These are phyloP conservation scores for Sebastes fasciatus DNA, from an alignment of 2,113 vertebrate genomes.

Conservation along the genomic window DNA sequence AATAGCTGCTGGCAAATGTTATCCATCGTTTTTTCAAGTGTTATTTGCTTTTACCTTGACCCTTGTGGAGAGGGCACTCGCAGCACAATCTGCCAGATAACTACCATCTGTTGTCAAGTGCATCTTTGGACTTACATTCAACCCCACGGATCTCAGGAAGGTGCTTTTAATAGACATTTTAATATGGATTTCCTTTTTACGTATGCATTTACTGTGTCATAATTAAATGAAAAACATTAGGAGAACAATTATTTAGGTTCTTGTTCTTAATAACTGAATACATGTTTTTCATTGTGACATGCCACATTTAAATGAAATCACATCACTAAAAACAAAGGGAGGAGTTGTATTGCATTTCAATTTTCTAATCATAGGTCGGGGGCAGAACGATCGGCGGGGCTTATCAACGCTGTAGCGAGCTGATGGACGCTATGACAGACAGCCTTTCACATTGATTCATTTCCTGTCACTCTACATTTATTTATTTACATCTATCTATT, in stretches of 20 bases:
- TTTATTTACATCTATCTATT: no score
- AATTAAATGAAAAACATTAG: background rate
- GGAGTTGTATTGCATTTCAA: background rate
- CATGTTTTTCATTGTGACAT: background rate
- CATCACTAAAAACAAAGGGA: background rate
- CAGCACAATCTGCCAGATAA: conserved; percentile 61
- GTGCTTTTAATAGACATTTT: background rate
- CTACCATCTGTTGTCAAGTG: conserved; percentile 59
- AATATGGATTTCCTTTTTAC: background rate
- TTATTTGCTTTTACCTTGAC: conserved; percentile 65
- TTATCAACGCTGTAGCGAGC: background rate
- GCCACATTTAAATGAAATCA: background rate
- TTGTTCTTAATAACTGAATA: background rate
- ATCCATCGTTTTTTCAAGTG: conserved; percentile 28
- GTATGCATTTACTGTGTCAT: background rate
- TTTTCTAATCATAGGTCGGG: background rate
- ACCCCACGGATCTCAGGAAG: conserved; percentile 32
- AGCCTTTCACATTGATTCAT: background rate
- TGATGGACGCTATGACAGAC: background rate
- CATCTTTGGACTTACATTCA: conserved; percentile 50
- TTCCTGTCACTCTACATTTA: background rate
- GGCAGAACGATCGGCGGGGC: background rate
- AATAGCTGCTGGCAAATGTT: conserved; percentile 44
- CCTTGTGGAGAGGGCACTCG: conserved; percentile 35
- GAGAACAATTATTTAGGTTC: background rate